Percentiles rank a stretch among this genome's conserved stretches.
These are phyloP conservation scores for Phaonia tiefii DNA, from an alignment of 2,888 invertebrate genomes.

Conservation along the genomic window DNA sequence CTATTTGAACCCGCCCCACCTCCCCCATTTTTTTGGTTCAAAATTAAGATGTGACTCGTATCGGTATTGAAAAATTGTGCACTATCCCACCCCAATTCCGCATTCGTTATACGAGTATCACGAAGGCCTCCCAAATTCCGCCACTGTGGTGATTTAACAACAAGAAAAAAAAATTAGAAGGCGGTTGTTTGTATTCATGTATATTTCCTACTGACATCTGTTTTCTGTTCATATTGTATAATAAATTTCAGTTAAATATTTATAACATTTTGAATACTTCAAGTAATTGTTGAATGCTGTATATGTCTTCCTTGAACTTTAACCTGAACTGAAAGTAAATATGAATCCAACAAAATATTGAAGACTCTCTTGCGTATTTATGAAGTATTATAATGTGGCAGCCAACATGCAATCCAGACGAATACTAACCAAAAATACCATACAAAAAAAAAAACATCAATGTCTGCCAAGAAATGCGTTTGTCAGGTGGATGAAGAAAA, in stretches of 20 bases:
- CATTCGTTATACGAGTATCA: too few relatives aligned
- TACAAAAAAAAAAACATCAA: not conserved
- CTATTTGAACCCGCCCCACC: too few relatives aligned
- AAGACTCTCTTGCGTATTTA: not conserved
- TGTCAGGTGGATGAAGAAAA: too few relatives aligned
- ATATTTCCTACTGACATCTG: constrained; percentile 42
- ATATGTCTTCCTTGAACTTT: not conserved
- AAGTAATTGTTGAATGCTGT: constrained; percentile 23
- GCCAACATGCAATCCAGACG: not conserved
- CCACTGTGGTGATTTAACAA: too few relatives aligned
- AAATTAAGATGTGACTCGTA: too few relatives aligned
- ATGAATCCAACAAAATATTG: not conserved
- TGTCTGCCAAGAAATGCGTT: too few relatives aligned
- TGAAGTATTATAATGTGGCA: not conserved
- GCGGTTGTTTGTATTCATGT: not conserved
- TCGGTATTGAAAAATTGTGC: too few relatives aligned
- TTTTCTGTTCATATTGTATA: constrained; percentile 29
- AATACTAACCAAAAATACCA: not conserved
- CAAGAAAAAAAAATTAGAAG: too few relatives aligned
- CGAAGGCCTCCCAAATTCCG: too few relatives aligned
- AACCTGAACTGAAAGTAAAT: constrained; percentile 3
- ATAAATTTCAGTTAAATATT: constrained; percentile 43
- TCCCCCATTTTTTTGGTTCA: too few relatives aligned
- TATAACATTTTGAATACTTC: constrained; percentile 17
- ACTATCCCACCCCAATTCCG: too few relatives aligned